A percentile compares a stretch with the other conserved stretches of the same genome.
These are phyloP conservation scores for Cryptus armator DNA, from an alignment of 2,888 invertebrate species.

Conservation along the genomic window DNA sequence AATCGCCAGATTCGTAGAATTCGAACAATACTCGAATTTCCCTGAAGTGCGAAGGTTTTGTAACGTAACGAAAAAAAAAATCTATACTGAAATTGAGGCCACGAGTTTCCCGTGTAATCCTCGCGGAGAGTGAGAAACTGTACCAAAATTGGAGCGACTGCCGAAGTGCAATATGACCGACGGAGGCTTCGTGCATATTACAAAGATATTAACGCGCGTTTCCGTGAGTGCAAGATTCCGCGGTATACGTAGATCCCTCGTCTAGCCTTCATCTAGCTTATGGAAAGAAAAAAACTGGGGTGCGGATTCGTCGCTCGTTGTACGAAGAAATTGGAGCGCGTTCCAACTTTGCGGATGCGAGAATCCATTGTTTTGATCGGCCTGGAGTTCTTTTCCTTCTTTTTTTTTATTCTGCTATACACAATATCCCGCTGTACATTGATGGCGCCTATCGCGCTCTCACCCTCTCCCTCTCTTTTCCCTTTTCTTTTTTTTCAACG, in stretches of 20 bases:
- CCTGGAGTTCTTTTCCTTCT: conserved; percentile 23
- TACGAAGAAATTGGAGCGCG: conserved; percentile 71
- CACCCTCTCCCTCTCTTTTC: conserved; percentile 65
- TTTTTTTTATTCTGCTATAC: neutral
- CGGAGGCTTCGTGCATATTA: neutral
- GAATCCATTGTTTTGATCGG: conserved; percentile 63
- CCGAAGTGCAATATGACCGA: neutral
- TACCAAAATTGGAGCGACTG: neutral
- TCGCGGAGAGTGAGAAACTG: neutral
- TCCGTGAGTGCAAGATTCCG: neutral
- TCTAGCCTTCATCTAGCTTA: conserved; percentile 13
- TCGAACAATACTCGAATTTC: conserved; percentile 13
- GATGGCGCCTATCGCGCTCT: conserved; percentile 53
- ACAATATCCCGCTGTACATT: neutral
- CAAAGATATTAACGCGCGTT: conserved; percentile 3
- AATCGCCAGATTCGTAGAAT: conserved; percentile 20
- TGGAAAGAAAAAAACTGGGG: neutral
- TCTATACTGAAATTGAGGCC: conserved; percentile 38
- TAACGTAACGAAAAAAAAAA: conserved; percentile 21
- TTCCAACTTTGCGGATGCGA: conserved; percentile 51
- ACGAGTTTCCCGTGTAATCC: conserved; percentile 37
- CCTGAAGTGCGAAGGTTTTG: conserved; percentile 3
- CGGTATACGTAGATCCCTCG: neutral
- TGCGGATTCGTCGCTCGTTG: conserved; percentile 50
- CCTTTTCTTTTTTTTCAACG: conserved; percentile 72